Evolutionary conservation across 2,113 vertebrate species (phyloP).

Genomic region (Xenus cinereus): DNA sequence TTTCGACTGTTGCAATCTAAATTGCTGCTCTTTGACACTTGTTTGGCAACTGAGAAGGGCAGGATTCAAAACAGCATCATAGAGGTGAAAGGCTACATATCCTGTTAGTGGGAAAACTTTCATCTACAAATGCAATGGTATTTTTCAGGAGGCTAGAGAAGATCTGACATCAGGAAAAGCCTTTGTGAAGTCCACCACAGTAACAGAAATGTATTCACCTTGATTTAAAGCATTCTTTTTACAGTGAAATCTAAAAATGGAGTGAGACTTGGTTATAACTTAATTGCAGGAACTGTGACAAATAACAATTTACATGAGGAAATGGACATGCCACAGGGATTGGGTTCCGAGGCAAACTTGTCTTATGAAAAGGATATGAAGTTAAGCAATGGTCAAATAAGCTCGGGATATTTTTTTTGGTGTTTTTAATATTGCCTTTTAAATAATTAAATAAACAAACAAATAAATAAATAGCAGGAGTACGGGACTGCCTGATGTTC

Average conservation of each 20-base stretch:
- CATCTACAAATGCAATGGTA: slow-evolving; percentile 16
- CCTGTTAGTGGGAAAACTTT: slow-evolving; percentile 62
- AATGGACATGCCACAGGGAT: neutral
- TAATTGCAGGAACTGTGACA: neutral
- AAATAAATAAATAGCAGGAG: neutral
- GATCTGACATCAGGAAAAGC: slow-evolving; percentile 32
- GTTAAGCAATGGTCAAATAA: neutral
- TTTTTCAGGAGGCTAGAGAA: slow-evolving; percentile 32
- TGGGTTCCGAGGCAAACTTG: neutral
- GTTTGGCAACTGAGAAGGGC: slow-evolving; percentile 21
- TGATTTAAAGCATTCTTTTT: slow-evolving; percentile 48
- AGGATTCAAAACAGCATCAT: slow-evolving; percentile 45
- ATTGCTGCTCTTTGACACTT: slow-evolving; percentile 42
- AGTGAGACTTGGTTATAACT: neutral
- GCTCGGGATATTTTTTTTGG: no score
- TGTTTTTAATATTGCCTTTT: neutral
- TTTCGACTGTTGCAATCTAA: neutral
- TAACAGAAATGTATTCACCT: neutral
- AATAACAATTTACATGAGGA: neutral
- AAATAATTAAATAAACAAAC: neutral
- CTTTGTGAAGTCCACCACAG: neutral
- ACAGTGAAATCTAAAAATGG: slow-evolving; percentile 30
- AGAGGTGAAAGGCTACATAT: slow-evolving; percentile 64
- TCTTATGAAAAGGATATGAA: slow-evolving; percentile 9
- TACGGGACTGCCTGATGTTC: neutral